Conservation (phyloP, 2,797 vertebrate species). For the Brotula barbata region DNA sequence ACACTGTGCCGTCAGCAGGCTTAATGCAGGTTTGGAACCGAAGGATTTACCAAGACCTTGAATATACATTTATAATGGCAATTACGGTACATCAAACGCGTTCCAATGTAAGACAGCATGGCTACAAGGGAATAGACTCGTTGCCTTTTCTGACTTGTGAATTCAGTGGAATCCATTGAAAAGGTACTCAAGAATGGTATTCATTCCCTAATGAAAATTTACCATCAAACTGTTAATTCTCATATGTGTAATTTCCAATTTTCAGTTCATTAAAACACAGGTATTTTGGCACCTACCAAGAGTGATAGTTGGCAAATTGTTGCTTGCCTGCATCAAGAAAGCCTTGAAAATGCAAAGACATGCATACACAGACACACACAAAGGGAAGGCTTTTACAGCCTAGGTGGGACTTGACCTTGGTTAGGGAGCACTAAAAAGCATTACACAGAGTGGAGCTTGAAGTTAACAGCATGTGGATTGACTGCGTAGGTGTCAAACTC, state of each 20-base stretch:
- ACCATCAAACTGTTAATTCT: neutral
- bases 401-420: conserved; percentile 1
- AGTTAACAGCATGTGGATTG: conserved; percentile 17
- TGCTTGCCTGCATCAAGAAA: neutral
- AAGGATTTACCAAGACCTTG: conserved; percentile 30
- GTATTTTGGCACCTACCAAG: neutral
- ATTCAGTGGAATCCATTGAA: conserved; percentile 22
- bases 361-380: conserved; percentile 2
- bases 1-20: conserved; percentile 8
- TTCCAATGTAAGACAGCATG: conserved; percentile 2
- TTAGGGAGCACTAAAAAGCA: neutral
- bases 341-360: neutral
- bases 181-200: neutral
- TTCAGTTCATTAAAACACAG: neutral
- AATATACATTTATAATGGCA: conserved; percentile 26
- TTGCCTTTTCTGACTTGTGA: conserved; percentile 9
- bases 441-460: conserved; percentile 9
- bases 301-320: neutral
- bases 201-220: conserved; percentile 3
- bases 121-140: conserved; percentile 6
- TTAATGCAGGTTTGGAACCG: conserved; percentile 5
- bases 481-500: conserved; percentile 32
- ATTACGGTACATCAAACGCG: conserved; percentile 20
- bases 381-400: conserved; percentile 4
- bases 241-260: too few species aligned